Percentiles rank a stretch among this genome's conserved stretches.
Conservation (phyloP, 2,888 invertebrate species). For the Rapana venosa region DNA sequence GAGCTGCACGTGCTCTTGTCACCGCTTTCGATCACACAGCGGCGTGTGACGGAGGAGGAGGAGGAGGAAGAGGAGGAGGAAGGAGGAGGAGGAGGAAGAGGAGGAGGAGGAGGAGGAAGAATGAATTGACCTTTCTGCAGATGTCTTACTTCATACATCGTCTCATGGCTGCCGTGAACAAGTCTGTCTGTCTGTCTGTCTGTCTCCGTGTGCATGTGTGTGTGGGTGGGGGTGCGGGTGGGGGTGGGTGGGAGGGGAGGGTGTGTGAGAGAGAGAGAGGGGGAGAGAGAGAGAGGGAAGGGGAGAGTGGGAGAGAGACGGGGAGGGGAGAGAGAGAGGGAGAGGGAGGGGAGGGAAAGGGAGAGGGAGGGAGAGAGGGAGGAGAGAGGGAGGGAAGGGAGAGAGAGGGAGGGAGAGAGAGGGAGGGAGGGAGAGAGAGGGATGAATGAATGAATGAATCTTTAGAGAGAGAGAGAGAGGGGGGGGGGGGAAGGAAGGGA, state of each 20-base stretch:
- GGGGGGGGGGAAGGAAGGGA: too few species aligned
- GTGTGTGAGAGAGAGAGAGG: neutral
- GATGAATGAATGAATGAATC: too few species aligned
- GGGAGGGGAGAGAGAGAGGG: neutral
- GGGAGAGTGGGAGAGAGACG: neutral
- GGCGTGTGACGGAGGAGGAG: too few species aligned
- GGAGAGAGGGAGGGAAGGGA: neutral
- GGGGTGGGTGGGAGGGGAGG: neutral
- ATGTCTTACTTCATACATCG: too few species aligned
- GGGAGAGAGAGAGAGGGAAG: neutral
- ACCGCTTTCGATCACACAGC: too few species aligned
- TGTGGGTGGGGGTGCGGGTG: neutral
- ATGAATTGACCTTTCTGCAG: too few species aligned
- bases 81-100: too few species aligned
- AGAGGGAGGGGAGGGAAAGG: neutral
- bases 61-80: too few species aligned
- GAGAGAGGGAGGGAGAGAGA: neutral
- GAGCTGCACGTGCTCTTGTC: too few species aligned
- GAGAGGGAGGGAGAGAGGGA: neutral
- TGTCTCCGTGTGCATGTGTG: neutral
- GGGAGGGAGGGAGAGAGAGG: neutral
- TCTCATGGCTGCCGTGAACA: too few species aligned
- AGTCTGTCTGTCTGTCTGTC: too few species aligned
- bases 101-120: too few species aligned
- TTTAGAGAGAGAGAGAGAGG: neutral